These are phyloP conservation scores for Dinoponera quadriceps DNA, from an alignment of 1,140 invertebrate genomes.

Conservation along the genomic window DNA sequence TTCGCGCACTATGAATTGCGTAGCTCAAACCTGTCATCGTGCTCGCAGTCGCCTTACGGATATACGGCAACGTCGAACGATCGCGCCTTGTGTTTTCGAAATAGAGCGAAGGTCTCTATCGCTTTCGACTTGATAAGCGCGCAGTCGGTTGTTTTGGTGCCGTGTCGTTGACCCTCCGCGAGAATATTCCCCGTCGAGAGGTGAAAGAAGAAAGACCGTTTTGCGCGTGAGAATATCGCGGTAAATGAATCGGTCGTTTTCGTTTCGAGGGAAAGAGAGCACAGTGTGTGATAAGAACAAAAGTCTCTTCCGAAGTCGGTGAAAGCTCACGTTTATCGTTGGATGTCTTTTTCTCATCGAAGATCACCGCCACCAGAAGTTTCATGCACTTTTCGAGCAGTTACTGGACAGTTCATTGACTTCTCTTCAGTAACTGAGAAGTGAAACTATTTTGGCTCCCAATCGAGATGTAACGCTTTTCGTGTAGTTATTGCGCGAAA, in stretches of 20 bases:
- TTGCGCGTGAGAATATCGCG: background rate
- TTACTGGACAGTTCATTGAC: no score
- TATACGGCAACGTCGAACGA: background rate
- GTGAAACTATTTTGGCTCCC: no score
- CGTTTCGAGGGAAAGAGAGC: no score
- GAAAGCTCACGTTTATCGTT: no score
- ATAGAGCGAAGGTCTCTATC: constrained; percentile 5
- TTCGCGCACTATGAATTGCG: constrained; percentile 21
- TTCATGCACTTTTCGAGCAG: no score
- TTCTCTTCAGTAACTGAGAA: no score
- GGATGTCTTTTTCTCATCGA: no score
- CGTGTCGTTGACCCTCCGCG: constrained; percentile 19
- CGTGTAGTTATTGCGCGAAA: no score
- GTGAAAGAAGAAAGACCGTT: background rate
- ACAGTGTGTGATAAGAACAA: no score
- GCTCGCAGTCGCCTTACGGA: background rate
- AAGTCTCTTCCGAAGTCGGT: no score
- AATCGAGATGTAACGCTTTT: no score
- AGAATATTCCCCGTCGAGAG: background rate
- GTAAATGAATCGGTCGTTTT: background rate
- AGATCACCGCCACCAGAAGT: no score
- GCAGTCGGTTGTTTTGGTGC: background rate
- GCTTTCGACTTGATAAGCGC: constrained; percentile 36
- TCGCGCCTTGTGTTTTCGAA: background rate
- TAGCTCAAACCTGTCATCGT: background rate